Conservation (phyloP, 2,888 invertebrate genomes). For the Artemia sinica region DNA sequence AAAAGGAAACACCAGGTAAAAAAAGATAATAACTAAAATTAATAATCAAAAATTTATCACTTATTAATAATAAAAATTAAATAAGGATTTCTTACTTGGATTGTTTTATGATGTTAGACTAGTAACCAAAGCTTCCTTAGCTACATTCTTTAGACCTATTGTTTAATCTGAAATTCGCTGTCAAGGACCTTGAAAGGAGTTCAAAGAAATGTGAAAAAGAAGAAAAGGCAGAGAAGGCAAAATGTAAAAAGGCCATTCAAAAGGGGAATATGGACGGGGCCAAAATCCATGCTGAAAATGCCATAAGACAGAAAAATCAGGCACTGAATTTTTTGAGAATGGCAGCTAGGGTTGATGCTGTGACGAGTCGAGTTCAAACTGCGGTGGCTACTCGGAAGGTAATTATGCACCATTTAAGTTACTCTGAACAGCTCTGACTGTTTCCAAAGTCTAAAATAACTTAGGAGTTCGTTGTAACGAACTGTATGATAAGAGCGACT, state of each 20-base stretch:
- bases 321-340: constrained; percentile 84
- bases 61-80: too few relatives aligned
- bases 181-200: constrained; percentile 88
- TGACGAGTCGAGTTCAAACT: constrained; percentile 88
- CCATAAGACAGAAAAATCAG: constrained; percentile 92
- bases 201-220: constrained; percentile 97
- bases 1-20: too few relatives aligned
- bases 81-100: too few relatives aligned
- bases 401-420: constrained; percentile 23
- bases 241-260: constrained; percentile 86
- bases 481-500: too few relatives aligned
- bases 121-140: constrained; percentile 28
- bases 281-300: constrained; percentile 95
- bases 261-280: constrained; percentile 95
- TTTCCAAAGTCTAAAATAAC: too few relatives aligned
- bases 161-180: constrained; percentile 95
- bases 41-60: too few relatives aligned
- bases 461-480: too few relatives aligned
- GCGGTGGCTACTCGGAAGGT: constrained; percentile 92
- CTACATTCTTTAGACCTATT: constrained; percentile 50
- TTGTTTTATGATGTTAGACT: too few relatives aligned
- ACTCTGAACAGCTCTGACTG: too few relatives aligned
- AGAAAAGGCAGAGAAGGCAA: constrained; percentile 83
- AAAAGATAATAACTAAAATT: too few relatives aligned
- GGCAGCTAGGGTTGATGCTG: constrained; percentile 95